Evolutionary conservation across 2,888 invertebrate species (phyloP).

Genomic region (Oligia latruncula): DNA sequence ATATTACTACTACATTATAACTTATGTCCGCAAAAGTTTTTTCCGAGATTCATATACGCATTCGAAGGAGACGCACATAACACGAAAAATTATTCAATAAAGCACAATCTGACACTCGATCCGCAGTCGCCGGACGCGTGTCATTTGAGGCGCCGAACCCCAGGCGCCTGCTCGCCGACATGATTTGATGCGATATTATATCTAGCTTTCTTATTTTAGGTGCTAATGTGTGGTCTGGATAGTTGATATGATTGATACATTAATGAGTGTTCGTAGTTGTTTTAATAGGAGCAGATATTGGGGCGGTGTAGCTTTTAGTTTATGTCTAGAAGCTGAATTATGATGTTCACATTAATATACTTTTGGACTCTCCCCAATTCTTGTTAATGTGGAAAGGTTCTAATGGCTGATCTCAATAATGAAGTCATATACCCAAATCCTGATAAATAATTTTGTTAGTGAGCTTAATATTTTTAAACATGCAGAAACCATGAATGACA

Average conservation of each 20-base stretch:
- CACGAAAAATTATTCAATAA: constrained; percentile 54
- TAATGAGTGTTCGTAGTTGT: constrained; percentile 33
- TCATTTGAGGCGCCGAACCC: constrained; percentile 73
- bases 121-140: constrained; percentile 68
- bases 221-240: constrained; percentile 58
- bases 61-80: constrained; percentile 12
- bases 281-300: constrained; percentile 36
- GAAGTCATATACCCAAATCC: background rate
- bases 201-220: constrained; percentile 62
- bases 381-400: background rate
- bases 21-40: background rate
- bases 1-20: background rate
- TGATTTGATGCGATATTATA: constrained; percentile 59
- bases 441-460: background rate
- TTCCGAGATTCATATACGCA: background rate
- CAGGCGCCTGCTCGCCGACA: constrained; percentile 67
- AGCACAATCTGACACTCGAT: constrained; percentile 62
- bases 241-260: constrained; percentile 46
- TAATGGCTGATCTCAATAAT: background rate
- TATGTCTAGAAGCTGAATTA: constrained; percentile 3
- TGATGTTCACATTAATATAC: background rate
- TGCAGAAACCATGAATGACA: background rate
- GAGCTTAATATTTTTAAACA: background rate
- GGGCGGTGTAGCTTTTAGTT: background rate
- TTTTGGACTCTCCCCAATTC: background rate